These are phyloP conservation scores for Tetranychus urticae DNA, from an alignment of 1,140 invertebrate genomes.

Conservation along the genomic window DNA sequence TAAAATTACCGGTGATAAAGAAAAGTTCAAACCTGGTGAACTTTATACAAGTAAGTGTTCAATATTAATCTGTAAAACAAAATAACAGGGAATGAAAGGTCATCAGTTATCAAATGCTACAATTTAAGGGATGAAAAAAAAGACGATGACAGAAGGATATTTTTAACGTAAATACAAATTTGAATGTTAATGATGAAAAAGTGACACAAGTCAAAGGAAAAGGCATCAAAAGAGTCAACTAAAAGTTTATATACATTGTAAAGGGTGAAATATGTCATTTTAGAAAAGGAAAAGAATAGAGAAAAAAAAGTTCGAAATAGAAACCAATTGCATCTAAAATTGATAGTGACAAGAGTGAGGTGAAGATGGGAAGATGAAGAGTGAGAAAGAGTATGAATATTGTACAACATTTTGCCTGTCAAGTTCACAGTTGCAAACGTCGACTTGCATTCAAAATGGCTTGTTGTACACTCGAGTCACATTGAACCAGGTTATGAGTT, in stretches of 20 bases:
- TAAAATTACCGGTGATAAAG: conserved; percentile 14
- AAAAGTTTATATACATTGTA: too few relatives aligned
- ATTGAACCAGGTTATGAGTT: too few relatives aligned
- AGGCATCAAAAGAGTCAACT: too few relatives aligned
- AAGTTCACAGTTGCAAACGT: not conserved
- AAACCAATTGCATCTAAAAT: not conserved
- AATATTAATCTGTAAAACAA: not conserved
- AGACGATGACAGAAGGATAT: not conserved
- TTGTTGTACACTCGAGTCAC: not conserved
- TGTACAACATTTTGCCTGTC: not conserved
- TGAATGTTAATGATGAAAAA: not conserved
- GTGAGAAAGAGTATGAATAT: not conserved
- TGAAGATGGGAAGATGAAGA: too few relatives aligned
- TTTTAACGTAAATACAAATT: not conserved
- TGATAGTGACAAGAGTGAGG: too few relatives aligned
- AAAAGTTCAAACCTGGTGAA: conserved; percentile 14
- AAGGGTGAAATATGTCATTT: not conserved
- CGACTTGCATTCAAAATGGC: not conserved
- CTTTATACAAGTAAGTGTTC: conserved; percentile 14
- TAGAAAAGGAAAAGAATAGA: not conserved
- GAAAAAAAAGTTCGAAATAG: not conserved
- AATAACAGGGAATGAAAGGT: not conserved
- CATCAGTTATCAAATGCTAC: not conserved
- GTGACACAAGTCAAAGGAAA: not conserved
- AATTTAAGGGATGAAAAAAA: not conserved